Evolutionary conservation across 1,140 invertebrate genomes (phyloP).

Genomic region (Danaus plexippus): DNA sequence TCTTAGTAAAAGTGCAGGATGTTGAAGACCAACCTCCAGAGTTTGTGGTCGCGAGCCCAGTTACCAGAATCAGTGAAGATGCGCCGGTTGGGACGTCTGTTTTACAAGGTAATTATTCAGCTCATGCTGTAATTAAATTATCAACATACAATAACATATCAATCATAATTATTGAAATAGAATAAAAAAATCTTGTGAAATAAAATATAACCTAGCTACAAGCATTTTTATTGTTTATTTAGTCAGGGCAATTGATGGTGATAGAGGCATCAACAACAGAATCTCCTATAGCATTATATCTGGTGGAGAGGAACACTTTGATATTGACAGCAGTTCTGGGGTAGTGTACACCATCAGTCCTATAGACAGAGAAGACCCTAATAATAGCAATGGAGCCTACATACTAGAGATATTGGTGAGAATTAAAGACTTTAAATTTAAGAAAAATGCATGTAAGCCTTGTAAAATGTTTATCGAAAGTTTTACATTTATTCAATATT

Average conservation of each 20-base stretch:
- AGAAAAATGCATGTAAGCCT: neutral
- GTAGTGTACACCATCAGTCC: slow-evolving; percentile 82
- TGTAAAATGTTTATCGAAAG: neutral
- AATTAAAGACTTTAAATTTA: slow-evolving; percentile 2
- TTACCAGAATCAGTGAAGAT: slow-evolving; percentile 90
- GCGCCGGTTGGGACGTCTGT: slow-evolving; percentile 84
- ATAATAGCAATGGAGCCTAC: slow-evolving; percentile 86
- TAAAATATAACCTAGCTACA: no score
- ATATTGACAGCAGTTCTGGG: slow-evolving; percentile 85
- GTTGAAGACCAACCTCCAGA: slow-evolving; percentile 93
- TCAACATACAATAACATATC: no score
- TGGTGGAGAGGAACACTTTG: slow-evolving; percentile 80
- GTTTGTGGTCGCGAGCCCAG: slow-evolving; percentile 88
- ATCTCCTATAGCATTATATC: slow-evolving; percentile 87
- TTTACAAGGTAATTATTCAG: slow-evolving; percentile 76
- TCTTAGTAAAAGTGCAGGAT: slow-evolving; percentile 88
- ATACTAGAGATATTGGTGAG: slow-evolving; percentile 86
- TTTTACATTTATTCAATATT: neutral
- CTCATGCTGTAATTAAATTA: no score
- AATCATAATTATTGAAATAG: no score
- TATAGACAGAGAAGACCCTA: slow-evolving; percentile 87
- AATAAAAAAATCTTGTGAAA: no score
- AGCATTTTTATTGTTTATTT: slow-evolving; percentile 8
- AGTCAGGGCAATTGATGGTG: slow-evolving; percentile 93
- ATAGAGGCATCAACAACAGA: slow-evolving; percentile 90